Conservation (phyloP, 2,888 invertebrate genomes). For the Heliconius ethilla region DNA sequence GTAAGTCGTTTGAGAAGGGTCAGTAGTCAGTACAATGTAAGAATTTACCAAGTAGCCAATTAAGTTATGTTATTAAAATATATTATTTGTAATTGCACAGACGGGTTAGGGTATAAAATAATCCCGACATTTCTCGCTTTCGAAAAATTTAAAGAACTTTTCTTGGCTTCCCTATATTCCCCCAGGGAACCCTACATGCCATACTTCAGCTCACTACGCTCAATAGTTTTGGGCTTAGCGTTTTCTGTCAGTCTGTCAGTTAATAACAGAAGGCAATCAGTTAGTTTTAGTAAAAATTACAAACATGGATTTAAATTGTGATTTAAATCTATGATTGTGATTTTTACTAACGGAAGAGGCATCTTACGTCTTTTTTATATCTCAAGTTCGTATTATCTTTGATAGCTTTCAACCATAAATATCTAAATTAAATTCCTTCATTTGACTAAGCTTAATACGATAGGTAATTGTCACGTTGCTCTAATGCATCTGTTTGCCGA, state of each 20-base stretch:
- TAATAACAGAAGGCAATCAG: neutral
- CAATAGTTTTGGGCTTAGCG: neutral
- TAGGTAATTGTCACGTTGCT: conserved; percentile 39
- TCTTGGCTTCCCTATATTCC: neutral
- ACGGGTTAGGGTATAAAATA: neutral
- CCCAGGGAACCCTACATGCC: neutral
- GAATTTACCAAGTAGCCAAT: neutral
- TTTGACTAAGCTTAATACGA: conserved; percentile 17
- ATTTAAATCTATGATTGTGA: neutral
- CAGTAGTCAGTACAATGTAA: neutral
- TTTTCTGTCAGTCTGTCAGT: neutral
- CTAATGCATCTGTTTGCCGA: conserved; percentile 46
- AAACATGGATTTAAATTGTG: neutral
- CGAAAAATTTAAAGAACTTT: neutral
- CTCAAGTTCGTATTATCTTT: neutral
- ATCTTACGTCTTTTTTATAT: no score
- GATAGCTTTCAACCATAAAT: neutral
- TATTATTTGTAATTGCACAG: neutral
- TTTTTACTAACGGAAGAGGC: neutral
- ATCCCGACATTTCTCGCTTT: neutral
- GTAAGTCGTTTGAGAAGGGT: no score
- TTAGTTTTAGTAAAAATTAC: neutral
- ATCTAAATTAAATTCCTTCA: conserved; percentile 11
- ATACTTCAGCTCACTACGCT: neutral
- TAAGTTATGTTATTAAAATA: neutral